Evolutionary conservation across 2,888 invertebrate genomes (phyloP), one percentile per base, ranked within the genome.

Genomic region (Nycteola revayana): DNA sequence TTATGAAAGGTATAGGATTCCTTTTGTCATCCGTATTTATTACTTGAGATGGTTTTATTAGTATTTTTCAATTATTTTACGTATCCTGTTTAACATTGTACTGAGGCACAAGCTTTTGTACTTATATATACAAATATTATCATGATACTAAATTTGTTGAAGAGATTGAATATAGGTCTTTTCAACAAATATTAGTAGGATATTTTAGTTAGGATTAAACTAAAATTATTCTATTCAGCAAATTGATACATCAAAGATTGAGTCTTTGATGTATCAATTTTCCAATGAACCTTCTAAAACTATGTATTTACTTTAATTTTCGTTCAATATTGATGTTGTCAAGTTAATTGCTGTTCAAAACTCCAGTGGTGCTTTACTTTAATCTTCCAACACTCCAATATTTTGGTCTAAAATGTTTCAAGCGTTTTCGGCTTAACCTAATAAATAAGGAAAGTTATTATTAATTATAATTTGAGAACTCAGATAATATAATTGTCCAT

Each of bases 391-490:
- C 27, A 30, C 42, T 47, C 45, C 43, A 57, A 57, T 58, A 66
- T 58, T 64, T 59, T 23, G 52, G 42, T 54, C 54, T 54, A 60
- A 63, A 59, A 57, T 49, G 54, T 60, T 66, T 51, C 44, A 54
- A 61, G 60, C 41, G 45, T 57, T 57, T 59, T 46, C 49, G 40
- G 42, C 47, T 51, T 48, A 53, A 63, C 43, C 58, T 59, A 59
- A 57, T 60, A 60, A 49, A 59, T 63, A 60, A 52, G 56, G 54
- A 62, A 64, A 63, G 57, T 65, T 66, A 34, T 50, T 51, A 60
- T 55, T 62, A 63, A 66, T 61, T 65, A 58, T 42, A 54, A 59
- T 21, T 5, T 14, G 14, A 14, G 14, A 14, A 14, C 29, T 36
- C 10, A 42, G 40, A 33, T 24, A 25, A 22, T 27, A 33, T 42